Conservation (phyloP, 2,113 vertebrate species). For the Rhynchomys soricoides region DNA sequence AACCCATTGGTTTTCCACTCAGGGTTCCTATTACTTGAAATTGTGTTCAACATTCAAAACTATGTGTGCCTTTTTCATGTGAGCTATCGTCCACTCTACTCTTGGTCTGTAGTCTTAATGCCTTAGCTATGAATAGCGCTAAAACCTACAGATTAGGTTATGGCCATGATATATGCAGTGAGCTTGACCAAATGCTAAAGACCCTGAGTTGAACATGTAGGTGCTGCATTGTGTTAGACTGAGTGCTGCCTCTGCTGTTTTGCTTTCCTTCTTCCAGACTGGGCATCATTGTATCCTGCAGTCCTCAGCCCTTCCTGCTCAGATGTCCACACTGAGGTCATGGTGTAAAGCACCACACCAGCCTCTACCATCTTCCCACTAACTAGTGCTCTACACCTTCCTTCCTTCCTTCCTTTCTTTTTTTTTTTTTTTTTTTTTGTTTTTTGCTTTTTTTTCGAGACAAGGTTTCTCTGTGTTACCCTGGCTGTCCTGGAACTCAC, state of each 20-base stretch:
- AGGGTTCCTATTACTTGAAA: constrained; percentile 46
- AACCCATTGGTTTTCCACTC: constrained; percentile 10
- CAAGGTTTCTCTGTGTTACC: no score
- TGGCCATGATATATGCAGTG: neutral
- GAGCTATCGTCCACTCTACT: constrained; percentile 6
- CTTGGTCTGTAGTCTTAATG: neutral
- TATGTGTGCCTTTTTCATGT: neutral
- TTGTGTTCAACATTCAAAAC: constrained; percentile 19
- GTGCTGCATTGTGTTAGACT: neutral
- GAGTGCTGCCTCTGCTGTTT: neutral
- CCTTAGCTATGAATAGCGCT: neutral
- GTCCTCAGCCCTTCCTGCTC: neutral
- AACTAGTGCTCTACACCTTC: neutral
- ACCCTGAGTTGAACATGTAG: neutral
- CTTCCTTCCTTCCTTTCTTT: no score
- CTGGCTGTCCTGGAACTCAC: no score
- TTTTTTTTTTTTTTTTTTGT: no score
- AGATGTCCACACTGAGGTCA: neutral
- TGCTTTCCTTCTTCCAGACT: neutral
- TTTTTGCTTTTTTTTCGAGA: no score
- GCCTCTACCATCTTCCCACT: constrained; percentile 16
- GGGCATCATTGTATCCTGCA: neutral
- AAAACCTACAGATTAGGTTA: constrained; percentile 21
- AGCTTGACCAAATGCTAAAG: neutral
- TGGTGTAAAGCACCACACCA: neutral